Conservation (phyloP, 2,797 vertebrate species). For the Trichosurus vulpecula region DNA sequence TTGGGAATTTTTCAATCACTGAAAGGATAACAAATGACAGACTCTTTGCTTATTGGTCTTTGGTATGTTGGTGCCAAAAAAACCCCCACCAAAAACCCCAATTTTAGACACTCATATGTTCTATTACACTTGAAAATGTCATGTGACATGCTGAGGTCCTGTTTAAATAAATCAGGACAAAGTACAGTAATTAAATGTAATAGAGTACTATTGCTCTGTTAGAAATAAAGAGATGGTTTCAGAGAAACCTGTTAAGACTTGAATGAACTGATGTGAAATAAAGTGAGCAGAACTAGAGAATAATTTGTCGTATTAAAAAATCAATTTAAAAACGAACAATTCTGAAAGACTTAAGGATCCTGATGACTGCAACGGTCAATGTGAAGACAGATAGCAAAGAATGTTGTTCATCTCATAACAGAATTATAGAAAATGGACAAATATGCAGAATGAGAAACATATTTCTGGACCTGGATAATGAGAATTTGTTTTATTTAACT, state of each 20-base stretch:
- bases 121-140: not conserved
- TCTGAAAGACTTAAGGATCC: not conserved
- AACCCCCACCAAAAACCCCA: not conserved
- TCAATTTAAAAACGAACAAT: not conserved
- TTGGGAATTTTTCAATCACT: not conserved
- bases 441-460: not conserved
- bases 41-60: not conserved
- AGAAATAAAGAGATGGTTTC: not conserved
- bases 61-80: not conserved
- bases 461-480: not conserved
- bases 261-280: not conserved
- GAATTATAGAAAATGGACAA: not conserved
- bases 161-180: not conserved
- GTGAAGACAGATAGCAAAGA: not conserved
- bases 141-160: not conserved
- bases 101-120: not conserved
- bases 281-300: not conserved
- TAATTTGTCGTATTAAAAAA: not conserved
- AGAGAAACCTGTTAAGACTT: not conserved
- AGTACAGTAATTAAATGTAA: not conserved
- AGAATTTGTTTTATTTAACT: not conserved
- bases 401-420: not conserved
- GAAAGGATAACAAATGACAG: not conserved
- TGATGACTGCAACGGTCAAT: not conserved
- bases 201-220: not conserved